phyloP scores from a whole-genome alignment of 2,113 vertebrate species.

The Lagenorhynchus albirostris region DNA sequence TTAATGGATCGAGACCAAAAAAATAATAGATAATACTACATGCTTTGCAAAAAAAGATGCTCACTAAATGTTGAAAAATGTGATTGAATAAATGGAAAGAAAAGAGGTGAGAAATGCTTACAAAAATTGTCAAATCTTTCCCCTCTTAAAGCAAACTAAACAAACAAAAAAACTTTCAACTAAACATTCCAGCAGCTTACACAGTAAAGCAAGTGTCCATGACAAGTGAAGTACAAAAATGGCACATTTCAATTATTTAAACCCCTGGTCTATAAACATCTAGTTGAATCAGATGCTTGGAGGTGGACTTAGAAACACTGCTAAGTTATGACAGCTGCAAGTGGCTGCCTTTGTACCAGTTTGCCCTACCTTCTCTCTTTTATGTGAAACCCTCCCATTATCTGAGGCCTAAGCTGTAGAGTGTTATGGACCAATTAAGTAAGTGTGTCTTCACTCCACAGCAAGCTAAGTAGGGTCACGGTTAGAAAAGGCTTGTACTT shows the following conservation, averaged over 20 bases:
- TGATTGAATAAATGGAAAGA: background rate
- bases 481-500: background rate
- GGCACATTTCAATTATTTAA: background rate
- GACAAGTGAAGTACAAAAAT: background rate
- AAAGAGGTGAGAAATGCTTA: background rate
- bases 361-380: background rate
- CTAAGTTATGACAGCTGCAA: background rate
- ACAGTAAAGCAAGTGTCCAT: background rate
- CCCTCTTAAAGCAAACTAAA: background rate
- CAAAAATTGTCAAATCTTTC: background rate
- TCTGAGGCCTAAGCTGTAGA: background rate
- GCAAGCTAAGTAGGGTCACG: background rate
- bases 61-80: background rate
- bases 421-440: background rate
- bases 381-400: background rate
- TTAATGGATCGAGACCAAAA: background rate
- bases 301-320: background rate
- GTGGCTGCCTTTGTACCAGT: background rate
- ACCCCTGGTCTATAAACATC: background rate
- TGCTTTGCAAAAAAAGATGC: background rate
- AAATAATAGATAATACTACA: background rate
- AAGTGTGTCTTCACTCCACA: background rate
- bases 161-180: background rate
- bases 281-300: background rate
- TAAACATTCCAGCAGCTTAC: background rate